Evolutionary conservation across 2,888 invertebrate species (phyloP), one percentile per base, ranked within the genome.

Genomic region (Megaustenia siamemsis): DNA sequence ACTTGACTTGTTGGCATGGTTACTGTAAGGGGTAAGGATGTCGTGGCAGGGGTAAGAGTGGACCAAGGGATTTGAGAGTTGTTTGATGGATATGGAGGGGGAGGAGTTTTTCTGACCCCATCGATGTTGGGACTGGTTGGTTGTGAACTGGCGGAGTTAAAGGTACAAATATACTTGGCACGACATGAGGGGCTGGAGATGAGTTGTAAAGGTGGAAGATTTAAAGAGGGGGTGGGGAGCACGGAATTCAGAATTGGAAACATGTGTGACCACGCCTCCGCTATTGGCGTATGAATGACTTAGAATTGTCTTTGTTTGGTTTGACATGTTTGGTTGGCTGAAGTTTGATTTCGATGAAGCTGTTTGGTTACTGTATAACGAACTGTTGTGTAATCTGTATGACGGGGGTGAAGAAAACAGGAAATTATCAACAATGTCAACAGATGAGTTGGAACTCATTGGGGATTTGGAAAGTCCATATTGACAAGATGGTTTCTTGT

Each of bases 81-180:
- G 73, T 89, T 82, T 8, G 91, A 91, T 0, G 92, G 92, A 84
- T 92, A 92, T 24, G 92, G 91, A 15, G 92, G 91, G 32, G 92
- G 92, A 24, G 92, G 92, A 0, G 92, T 91, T 49, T 89, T 86
- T 40, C 91, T 86, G 53, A 89, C 75, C 35, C 87, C 85, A 15
- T 90, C 92, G 56, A 88, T 90, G 88, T 88, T 90, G 40, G 92
- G 92, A 85, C 91, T 92, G 75, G 88, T 90, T 12, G 92, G 92
- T 86, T 92, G 91, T 10, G 92, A 92, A 86, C 89, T 90, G 92
- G 92, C 12, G 92, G 92, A 0, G 92, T 92, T 8, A 91, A 91
- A 83, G 91, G 88, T 80, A 91, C 80, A 40, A 90, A 86, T 21
- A 86, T 86, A 77, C 87, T 86, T 43, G 90, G 90, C 18, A 90